Base-by-base conservation (phyloP, 2,888 invertebrate species). In the Gibbula magus region DNA sequence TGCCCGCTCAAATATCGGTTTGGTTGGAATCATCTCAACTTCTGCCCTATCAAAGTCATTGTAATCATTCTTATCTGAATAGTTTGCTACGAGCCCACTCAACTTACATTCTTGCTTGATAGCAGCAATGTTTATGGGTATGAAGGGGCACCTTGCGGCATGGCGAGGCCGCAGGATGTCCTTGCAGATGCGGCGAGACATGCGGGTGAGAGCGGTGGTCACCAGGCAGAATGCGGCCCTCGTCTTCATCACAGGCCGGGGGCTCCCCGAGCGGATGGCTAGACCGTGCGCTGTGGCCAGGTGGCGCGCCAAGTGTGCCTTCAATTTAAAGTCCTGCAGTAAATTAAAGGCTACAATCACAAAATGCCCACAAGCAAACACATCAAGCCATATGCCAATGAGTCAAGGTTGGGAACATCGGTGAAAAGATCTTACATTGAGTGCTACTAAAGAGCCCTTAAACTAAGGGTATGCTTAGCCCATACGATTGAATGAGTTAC, bases 191-290 rank as follows among this genome's bases (percentile, higher is more conserved):
- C 97, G 95, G 83, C 98, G 95, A 79, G 98, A 97, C 84, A 98
- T 95, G 88, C 97, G 95, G 82, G 98, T 98, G 92, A 97, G 95
- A 81, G 97, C 96, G 90, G 98, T 97, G n/a, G 93, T 98, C 93
- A 96, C 96, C 91, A 98, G 94, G 94, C 97, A 98, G 94, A 99
- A 98, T 82, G 98, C 98, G 87, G 98, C 97, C 91, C 98, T 95
- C 78, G 98, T 98, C 94, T 98, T 98, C 97, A 98, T 97, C 70
- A 98, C 97, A 77, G 98, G 98, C 79, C 98, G 95, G 81, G 98
- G 96, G 74, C 96, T 96, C 83, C 96, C 95, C 18, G 96, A 87
- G 85, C 96, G 94, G 90, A 96, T 95, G 79, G 96, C 95, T 81
- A 94, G 90, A 81, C 97, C 97, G 94, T 98, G 98, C 80, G 97